Evolutionary conservation across 1,140 invertebrate species (phyloP).

Genomic region (Habropoda laboriosa): DNA sequence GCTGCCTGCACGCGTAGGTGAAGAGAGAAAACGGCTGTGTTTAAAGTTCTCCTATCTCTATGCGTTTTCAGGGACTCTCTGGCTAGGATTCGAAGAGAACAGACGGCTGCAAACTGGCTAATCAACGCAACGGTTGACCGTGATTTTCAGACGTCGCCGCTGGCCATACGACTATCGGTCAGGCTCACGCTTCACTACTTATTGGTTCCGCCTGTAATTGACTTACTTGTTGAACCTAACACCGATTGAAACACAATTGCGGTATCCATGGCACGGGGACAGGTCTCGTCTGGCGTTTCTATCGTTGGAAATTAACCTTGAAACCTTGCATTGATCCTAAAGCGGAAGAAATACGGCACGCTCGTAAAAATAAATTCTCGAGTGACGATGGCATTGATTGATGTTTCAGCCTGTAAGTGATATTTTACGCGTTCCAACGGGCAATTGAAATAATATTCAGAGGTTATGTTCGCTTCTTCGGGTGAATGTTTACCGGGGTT

Average conservation of each 20-base stretch:
- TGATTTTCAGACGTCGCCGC: constrained; percentile 32
- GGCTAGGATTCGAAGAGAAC: constrained; percentile 38
- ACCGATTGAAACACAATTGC: not conserved
- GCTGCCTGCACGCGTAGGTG: not conserved
- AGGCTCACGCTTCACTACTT: constrained; percentile 7
- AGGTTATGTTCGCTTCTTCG: too few relatives aligned
- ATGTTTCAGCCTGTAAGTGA: too few relatives aligned
- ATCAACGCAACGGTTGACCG: constrained; percentile 37
- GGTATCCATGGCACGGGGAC: not conserved
- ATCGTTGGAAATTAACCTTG: not conserved
- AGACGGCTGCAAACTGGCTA: constrained; percentile 7
- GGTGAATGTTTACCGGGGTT: too few relatives aligned
- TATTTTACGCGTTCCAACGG: not conserved
- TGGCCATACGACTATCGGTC: constrained; percentile 2
- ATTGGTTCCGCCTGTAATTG: constrained; percentile 5
- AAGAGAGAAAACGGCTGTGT: constrained; percentile 38
- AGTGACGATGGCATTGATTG: not conserved
- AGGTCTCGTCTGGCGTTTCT: not conserved
- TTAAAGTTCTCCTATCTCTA: not conserved
- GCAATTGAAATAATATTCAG: not conserved
- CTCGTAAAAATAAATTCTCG: not conserved
- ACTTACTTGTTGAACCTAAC: not conserved
- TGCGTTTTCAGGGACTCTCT: constrained; percentile 29
- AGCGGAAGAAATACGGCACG: not conserved
- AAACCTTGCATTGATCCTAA: not conserved